These are phyloP conservation scores for Engraulis encrasicolus DNA, from an alignment of 2,113 vertebrate species.

Conservation along the genomic window DNA sequence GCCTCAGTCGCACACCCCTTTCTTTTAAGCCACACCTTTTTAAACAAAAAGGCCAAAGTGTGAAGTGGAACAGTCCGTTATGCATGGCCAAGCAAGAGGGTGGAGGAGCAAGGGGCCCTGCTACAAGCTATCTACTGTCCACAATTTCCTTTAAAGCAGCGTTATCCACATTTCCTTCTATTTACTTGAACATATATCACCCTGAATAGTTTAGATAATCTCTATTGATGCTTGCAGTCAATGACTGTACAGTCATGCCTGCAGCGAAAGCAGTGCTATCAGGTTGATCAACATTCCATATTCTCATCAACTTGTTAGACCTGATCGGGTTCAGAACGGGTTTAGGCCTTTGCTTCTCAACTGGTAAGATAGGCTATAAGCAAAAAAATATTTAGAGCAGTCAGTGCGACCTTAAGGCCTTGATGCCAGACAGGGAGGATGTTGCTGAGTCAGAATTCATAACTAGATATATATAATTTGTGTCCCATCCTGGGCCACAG, in stretches of 20 bases:
- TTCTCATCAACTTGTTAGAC: not conserved
- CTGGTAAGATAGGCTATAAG: no score
- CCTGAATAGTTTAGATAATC: not conserved
- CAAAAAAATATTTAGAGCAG: not conserved
- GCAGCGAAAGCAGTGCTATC: not conserved
- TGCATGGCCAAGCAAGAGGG: not conserved
- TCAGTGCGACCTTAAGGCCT: not conserved
- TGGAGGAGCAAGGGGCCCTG: not conserved
- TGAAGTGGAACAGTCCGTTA: slow-evolving; percentile 16
- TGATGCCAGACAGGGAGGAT: not conserved
- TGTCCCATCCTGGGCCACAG: not conserved
- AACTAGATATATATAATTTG: not conserved
- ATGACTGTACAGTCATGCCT: no score
- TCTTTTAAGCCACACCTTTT: slow-evolving; percentile 57
- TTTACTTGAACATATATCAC: not conserved
- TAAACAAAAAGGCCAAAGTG: not conserved
- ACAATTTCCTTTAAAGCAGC: not conserved
- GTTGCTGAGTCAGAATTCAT: not conserved
- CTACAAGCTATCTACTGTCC: not conserved
- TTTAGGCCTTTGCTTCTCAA: no score
- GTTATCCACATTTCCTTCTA: no score
- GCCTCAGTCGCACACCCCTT: slow-evolving; percentile 57
- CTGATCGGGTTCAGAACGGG: not conserved
- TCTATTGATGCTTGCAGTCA: not conserved
- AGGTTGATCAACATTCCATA: not conserved